Evolutionary conservation across 2,888 invertebrate genomes (phyloP).

Genomic region (Euspilapteryx auroguttella): DNA sequence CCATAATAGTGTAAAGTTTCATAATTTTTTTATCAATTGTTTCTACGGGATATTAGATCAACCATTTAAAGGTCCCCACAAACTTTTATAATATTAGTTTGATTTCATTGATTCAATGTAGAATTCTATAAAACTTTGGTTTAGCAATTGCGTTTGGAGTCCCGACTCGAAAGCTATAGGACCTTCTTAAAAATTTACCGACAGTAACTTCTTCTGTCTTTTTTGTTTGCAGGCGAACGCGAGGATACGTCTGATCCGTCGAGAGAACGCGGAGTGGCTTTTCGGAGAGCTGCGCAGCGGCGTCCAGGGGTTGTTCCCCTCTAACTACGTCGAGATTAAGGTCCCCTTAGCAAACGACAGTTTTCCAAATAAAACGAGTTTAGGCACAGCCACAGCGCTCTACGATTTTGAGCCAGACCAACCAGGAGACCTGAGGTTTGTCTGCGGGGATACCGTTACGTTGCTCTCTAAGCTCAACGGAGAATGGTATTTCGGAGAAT

Average conservation of each 20-base stretch:
- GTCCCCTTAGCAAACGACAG: conserved; percentile 63
- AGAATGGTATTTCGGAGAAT: conserved; percentile 79
- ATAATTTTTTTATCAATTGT: no score
- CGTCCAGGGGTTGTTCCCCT: conserved; percentile 80
- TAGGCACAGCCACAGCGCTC: conserved; percentile 63
- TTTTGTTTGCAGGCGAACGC: conserved; percentile 67
- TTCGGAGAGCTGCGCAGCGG: conserved; percentile 69
- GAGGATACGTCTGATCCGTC: conserved; percentile 68
- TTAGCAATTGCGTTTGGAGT: no score
- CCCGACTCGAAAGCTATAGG: no score
- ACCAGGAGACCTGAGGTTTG: conserved; percentile 34
- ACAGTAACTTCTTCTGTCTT: no score
- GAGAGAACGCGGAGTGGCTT: conserved; percentile 80
- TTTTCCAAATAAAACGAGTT: no score
- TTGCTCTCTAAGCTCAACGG: conserved; percentile 70
- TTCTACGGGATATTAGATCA: no score
- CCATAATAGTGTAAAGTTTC: no score
- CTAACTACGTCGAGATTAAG: conserved; percentile 75
- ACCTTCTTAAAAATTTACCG: no score
- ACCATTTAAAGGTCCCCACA: no score
- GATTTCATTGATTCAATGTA: no score
- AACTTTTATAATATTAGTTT: no score
- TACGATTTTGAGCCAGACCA: conserved; percentile 71
- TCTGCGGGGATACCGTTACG: conserved; percentile 48
- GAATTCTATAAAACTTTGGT: no score